Evolutionary conservation across 2,888 invertebrate species (phyloP), one percentile per base, ranked within the genome.

Genomic region (Cephus pulcher): DNA sequence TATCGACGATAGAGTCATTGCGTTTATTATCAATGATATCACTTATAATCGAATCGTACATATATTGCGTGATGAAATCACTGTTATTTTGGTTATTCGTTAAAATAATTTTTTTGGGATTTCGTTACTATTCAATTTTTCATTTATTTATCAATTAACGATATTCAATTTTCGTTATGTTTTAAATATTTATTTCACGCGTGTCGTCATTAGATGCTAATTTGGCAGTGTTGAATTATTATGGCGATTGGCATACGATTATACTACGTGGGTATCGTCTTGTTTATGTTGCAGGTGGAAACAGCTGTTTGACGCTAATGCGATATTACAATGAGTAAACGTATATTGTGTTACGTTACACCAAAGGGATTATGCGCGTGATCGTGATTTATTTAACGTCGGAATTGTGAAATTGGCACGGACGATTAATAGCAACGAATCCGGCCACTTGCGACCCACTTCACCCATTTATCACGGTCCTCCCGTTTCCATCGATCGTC

Each of bases 371-470:
- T 71, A 71, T 33, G 71, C 71, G 71, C 32, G 71, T 32, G 33
- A 71, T 71, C 34, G 71, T 71, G 71, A 71, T 71, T 71, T 71
- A 71, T 71, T 56, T 56, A 56, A 71, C 71, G 71, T 71, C 56
- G 73, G 76, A 34, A 73, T 70, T 73, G 33, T n/a, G 76, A 76
- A 76, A 34, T 76, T 70, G 73, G 70, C 23, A 56, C 56, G 56
- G 9, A 56, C 56, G 56, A 56, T 56, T 56, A 56, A 56, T 56
- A 56, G 56, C 56, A 56, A 56, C 56, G 56, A 56, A 56, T 56
- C 56, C 56, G 9, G 23, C 56, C 23, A 9, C 56, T 56, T 56
- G 23, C 56, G 56, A 56, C 56, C 56, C 23, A 56, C 56, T 56
- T 23, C 56, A 2, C 23, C 56, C 56, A 56, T 56, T 56, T 56